phyloP scores from a whole-genome alignment of 2,797 vertebrate species.

The Melanotaenia boesemani region DNA sequence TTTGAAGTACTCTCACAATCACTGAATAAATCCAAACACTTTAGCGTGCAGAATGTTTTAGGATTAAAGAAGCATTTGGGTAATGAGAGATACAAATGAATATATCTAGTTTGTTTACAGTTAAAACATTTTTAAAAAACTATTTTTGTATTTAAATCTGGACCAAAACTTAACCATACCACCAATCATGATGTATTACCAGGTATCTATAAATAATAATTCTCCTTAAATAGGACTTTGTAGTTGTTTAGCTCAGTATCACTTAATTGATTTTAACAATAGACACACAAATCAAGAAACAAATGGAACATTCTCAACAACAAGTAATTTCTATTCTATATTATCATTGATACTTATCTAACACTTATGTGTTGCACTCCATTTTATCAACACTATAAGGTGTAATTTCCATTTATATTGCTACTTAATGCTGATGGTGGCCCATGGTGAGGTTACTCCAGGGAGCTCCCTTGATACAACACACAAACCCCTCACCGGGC shows the following conservation, averaged over 20 bases:
- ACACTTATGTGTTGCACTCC: slow-evolving; percentile 20
- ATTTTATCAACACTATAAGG: slow-evolving; percentile 39
- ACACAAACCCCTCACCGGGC: slow-evolving; percentile 19
- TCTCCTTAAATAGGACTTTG: neutral
- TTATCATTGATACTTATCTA: slow-evolving; percentile 51
- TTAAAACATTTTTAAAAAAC: neutral
- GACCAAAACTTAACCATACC: neutral
- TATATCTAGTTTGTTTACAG: neutral
- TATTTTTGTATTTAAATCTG: neutral
- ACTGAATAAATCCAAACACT: slow-evolving; percentile 1
- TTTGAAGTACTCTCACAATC: slow-evolving; percentile 1
- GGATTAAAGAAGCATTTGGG: slow-evolving; percentile 7
- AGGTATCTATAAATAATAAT: neutral
- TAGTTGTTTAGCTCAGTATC: neutral
- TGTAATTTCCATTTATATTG: slow-evolving; percentile 80
- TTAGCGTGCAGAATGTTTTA: neutral
- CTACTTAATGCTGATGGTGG: slow-evolving; percentile 55
- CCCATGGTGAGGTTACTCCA: slow-evolving; percentile 38
- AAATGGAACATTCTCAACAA: slow-evolving; percentile 28
- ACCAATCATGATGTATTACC: neutral
- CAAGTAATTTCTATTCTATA: slow-evolving; percentile 25
- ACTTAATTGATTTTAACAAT: neutral
- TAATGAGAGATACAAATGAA: neutral
- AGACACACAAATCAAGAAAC: slow-evolving; percentile 7
- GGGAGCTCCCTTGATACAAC: slow-evolving; percentile 48